Percentiles rank a stretch among this genome's conserved stretches.
Evolutionary conservation across 2,113 vertebrate species (phyloP).

Genomic region (Rafetus swinhoei): DNA sequence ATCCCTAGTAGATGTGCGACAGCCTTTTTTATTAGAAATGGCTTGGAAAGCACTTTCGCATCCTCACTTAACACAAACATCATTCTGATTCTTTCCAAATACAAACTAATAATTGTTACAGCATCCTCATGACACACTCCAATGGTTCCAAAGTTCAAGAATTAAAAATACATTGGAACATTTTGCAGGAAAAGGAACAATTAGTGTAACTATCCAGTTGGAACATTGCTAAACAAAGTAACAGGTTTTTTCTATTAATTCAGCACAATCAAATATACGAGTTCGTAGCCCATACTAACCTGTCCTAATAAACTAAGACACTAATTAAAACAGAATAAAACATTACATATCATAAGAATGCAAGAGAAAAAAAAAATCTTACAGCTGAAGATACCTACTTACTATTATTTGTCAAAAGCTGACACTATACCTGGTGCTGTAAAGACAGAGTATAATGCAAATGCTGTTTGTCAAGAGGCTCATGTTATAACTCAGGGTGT

Average conservation of each 20-base stretch:
- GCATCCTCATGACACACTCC: neutral
- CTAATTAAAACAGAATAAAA: neutral
- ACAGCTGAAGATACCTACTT: neutral
- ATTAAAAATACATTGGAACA: neutral
- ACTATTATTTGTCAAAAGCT: neutral
- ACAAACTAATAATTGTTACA: neutral
- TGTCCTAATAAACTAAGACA: neutral
- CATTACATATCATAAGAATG: neutral
- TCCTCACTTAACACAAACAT: neutral
- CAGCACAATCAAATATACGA: neutral
- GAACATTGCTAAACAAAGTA: neutral
- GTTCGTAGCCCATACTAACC: neutral
- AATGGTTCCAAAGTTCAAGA: neutral
- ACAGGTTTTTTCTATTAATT: neutral
- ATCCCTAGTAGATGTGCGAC: neutral
- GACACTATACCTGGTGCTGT: neutral
- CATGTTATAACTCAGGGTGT: neutral
- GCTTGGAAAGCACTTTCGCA: neutral
- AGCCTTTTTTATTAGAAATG: fast-evolving
- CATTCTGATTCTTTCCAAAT: neutral
- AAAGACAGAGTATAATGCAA: neutral
- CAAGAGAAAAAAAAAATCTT: neutral
- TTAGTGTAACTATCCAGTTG: neutral
- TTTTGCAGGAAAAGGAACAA: neutral
- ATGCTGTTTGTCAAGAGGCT: neutral